Evolutionary conservation across 2,888 invertebrate genomes (phyloP).

Genomic region (Apocheima hispidaria): DNA sequence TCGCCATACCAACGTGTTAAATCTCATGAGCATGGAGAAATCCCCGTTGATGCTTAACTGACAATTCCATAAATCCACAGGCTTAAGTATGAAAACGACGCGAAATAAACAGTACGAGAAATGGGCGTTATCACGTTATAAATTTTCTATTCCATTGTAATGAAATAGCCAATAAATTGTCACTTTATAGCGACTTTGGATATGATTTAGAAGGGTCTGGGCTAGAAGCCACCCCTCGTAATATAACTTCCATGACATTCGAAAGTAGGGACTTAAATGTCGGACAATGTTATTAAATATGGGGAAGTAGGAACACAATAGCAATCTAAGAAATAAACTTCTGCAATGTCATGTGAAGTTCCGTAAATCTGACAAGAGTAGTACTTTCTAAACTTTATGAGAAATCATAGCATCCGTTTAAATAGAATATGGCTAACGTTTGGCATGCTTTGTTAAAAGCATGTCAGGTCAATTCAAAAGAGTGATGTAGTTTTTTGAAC

Average conservation of each 20-base stretch:
- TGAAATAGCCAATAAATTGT: conserved; percentile 82
- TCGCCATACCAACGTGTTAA: conserved; percentile 19
- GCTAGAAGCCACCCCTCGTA: conserved; percentile 59
- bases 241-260: conserved; percentile 39
- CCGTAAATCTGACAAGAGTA: conserved; percentile 19
- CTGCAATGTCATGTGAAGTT: conserved; percentile 11
- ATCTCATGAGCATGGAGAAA: conserved; percentile 23
- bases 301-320: conserved; percentile 28
- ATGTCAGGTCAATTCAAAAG: background rate
- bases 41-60: conserved; percentile 33
- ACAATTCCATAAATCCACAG: conserved; percentile 50
- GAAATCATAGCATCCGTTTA: background rate
- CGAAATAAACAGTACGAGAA: conserved; percentile 66
- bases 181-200: conserved; percentile 59
- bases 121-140: conserved; percentile 80
- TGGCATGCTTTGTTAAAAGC: background rate
- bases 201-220: conserved; percentile 53
- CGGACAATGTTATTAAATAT: conserved; percentile 35
- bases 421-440: background rate
- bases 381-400: conserved; percentile 13
- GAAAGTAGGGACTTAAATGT: conserved; percentile 36
- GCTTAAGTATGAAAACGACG: conserved; percentile 62
- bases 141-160: conserved; percentile 76
- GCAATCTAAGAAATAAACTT: conserved; percentile 25
- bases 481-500: background rate